Conservation (phyloP, 1,140 invertebrate species). For the Diprion similis region DNA sequence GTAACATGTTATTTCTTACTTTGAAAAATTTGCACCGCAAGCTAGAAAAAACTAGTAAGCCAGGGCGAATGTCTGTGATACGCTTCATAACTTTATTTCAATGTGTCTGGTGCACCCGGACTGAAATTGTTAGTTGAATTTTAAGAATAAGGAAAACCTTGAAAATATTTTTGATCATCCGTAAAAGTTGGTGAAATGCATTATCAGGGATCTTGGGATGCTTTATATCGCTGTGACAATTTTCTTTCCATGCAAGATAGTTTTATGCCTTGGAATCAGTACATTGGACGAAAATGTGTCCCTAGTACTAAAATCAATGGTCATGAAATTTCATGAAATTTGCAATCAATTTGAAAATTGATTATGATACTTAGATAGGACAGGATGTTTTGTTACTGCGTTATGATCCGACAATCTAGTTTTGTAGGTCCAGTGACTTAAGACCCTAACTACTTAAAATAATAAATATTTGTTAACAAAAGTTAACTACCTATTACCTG, state of each 20-base stretch:
- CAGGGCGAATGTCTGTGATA: background rate
- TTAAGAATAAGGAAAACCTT: conserved; percentile 1
- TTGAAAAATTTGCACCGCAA: background rate
- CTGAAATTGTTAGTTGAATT: background rate
- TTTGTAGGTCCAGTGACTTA: conserved; percentile 40
- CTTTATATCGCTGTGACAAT: too few relatives aligned
- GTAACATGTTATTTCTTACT: conserved; percentile 19
- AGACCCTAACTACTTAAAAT: conserved; percentile 43
- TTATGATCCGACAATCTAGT: conserved; percentile 28
- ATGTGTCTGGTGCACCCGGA: background rate
- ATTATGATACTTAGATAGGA: background rate
- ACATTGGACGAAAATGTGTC: too few relatives aligned
- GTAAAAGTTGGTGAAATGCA: background rate
- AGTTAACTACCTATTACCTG: conserved; percentile 33
- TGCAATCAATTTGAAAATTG: background rate
- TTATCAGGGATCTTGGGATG: too few relatives aligned
- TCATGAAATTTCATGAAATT: too few relatives aligned
- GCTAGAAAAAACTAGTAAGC: background rate
- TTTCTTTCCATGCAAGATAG: too few relatives aligned
- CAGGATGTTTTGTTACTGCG: background rate
- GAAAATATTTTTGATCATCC: background rate
- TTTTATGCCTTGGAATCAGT: too few relatives aligned
- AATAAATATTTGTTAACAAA: conserved; percentile 35
- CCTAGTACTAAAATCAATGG: too few relatives aligned
- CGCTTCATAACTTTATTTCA: background rate